These are phyloP conservation scores for Apocheima hispidaria DNA, from an alignment of 2,888 invertebrate species.

Conservation along the genomic window DNA sequence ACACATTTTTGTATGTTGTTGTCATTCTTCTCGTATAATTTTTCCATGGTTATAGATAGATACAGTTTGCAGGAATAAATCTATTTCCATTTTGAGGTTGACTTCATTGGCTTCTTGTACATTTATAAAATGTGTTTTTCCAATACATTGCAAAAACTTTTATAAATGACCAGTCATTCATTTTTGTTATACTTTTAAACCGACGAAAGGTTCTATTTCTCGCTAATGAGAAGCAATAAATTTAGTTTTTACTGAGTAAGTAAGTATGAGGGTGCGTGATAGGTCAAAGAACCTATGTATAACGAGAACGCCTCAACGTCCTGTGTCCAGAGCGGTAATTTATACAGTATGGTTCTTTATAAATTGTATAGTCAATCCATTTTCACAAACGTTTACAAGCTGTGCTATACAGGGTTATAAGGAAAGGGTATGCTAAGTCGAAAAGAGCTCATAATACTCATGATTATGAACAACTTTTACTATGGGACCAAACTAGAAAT, in stretches of 20 bases:
- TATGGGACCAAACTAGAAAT: too few relatives aligned
- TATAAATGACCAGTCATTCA: not conserved
- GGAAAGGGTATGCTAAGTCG: too few relatives aligned
- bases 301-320: conserved; percentile 34
- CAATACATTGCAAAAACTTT: not conserved
- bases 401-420: too few relatives aligned
- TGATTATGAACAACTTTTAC: too few relatives aligned
- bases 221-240: conserved; percentile 7
- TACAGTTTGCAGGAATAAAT: too few relatives aligned
- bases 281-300: conserved; percentile 38
- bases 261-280: conserved; percentile 31
- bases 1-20: too few relatives aligned
- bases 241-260: conserved; percentile 30
- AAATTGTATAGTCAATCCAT: not conserved
- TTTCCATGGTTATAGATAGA: too few relatives aligned
- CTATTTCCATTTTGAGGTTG: too few relatives aligned
- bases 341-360: conserved; percentile 16
- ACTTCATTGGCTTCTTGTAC: too few relatives aligned
- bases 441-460: too few relatives aligned
- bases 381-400: not conserved
- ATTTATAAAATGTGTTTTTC: too few relatives aligned
- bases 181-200: not conserved
- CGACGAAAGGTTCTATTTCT: not conserved
- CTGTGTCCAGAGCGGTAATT: conserved; percentile 23
- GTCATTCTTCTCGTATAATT: too few relatives aligned